These are phyloP conservation scores for Myathropa florea DNA, from an alignment of 2,888 invertebrate species.

Conservation along the genomic window DNA sequence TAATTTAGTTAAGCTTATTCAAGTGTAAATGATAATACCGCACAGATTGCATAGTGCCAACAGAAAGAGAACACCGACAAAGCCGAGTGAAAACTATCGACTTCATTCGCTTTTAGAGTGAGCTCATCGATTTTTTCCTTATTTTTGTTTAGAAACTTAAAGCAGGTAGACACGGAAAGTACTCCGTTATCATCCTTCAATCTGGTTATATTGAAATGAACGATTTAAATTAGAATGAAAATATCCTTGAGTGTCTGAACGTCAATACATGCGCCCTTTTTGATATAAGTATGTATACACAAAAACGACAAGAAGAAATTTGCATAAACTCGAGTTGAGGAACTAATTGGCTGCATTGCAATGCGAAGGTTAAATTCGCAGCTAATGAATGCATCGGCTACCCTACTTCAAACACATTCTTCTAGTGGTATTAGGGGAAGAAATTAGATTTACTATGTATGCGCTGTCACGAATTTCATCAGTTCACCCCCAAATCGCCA, in stretches of 20 bases:
- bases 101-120: neutral
- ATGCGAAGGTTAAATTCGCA: constrained; percentile 61
- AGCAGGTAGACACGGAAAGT: constrained; percentile 28
- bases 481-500: constrained; percentile 37
- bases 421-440: neutral
- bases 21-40: constrained; percentile 50
- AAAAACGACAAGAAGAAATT: constrained; percentile 29
- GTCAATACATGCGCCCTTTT: neutral
- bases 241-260: constrained; percentile 9
- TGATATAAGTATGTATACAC: neutral
- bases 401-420: neutral
- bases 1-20: constrained; percentile 59
- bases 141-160: constrained; percentile 23
- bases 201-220: constrained; percentile 12
- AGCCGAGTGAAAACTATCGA: constrained; percentile 6
- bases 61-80: neutral
- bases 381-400: constrained; percentile 63
- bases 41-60: constrained; percentile 43
- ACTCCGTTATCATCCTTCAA: constrained; percentile 5
- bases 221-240: constrained; percentile 20
- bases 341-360: constrained; percentile 61
- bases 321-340: constrained; percentile 55
- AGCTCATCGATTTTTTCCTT: constrained; percentile 20
- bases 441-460: constrained; percentile 50
- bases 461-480: constrained; percentile 49